phyloP scores from a whole-genome alignment of 2,797 vertebrate species.

The Sebastes goodei region DNA sequence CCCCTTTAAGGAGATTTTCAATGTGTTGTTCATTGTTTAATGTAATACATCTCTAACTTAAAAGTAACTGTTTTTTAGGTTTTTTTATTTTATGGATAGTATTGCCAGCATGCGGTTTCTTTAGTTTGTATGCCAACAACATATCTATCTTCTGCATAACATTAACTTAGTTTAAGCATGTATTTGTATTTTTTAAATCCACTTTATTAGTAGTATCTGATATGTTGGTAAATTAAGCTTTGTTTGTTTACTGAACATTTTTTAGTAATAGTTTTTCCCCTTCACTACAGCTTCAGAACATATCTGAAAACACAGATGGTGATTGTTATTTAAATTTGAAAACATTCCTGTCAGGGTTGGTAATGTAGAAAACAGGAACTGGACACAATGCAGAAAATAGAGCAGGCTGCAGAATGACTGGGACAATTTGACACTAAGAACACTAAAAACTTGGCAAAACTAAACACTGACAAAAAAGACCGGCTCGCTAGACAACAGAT shows the following conservation, averaged over 20 bases:
- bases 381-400: too few relatives aligned
- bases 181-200: background rate
- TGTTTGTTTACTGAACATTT: background rate
- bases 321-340: background rate
- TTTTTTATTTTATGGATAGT: background rate
- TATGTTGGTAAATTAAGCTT: background rate
- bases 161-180: background rate
- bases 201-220: too few relatives aligned
- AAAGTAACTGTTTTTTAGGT: too few relatives aligned
- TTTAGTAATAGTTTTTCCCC: too few relatives aligned
- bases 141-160: background rate
- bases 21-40: background rate
- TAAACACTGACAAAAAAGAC: too few relatives aligned
- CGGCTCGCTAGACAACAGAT: accelerated
- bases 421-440: accelerated
- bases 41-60: background rate
- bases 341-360: accelerated
- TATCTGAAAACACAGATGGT: background rate
- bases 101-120: background rate
- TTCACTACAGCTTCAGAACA: background rate
- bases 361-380: too few relatives aligned
- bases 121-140: background rate
- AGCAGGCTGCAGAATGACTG: too few relatives aligned
- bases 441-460: too few relatives aligned
- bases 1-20: background rate